Conservation (phyloP, 2,888 invertebrate genomes). For the Agelastica alni region DNA sequence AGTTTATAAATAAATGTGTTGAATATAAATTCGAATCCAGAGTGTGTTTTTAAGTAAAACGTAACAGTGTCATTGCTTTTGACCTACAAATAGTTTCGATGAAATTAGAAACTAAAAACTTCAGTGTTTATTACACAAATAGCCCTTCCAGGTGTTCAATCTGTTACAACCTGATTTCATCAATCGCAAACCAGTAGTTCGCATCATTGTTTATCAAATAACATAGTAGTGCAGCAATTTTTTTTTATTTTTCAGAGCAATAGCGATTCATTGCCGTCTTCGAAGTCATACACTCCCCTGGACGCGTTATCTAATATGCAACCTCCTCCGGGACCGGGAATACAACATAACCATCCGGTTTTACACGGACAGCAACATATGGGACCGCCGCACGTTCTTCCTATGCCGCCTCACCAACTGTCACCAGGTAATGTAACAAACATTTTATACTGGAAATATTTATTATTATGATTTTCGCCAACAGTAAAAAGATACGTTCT, state of each 20-base stretch:
- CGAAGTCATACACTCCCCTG: conserved; percentile 79
- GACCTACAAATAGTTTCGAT: too few species aligned
- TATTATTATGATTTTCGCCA: background rate
- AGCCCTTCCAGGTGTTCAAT: too few species aligned
- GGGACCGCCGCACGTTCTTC: conserved; percentile 59
- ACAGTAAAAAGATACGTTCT: too few species aligned
- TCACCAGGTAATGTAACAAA: conserved; percentile 41
- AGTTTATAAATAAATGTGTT: too few species aligned
- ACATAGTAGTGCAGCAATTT: too few species aligned
- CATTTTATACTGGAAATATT: background rate
- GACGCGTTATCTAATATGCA: conserved; percentile 86
- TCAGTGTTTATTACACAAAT: background rate
- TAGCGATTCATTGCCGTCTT: conserved; percentile 41
- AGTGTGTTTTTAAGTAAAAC: too few species aligned
- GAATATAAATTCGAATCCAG: too few species aligned
- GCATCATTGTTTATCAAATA: too few species aligned
- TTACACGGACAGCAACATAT: conserved; percentile 42
- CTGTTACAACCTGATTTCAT: too few species aligned
- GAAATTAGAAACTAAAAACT: background rate
- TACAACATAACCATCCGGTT: conserved; percentile 48
- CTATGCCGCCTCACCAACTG: conserved; percentile 49
- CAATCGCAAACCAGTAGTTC: too few species aligned
- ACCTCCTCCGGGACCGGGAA: conserved; percentile 68
- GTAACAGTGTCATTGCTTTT: too few species aligned
- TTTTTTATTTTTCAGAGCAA: conserved; percentile 32